These are phyloP conservation scores for Rallus crepitans DNA, from an alignment of 2,797 vertebrate genomes.

Conservation along the genomic window DNA sequence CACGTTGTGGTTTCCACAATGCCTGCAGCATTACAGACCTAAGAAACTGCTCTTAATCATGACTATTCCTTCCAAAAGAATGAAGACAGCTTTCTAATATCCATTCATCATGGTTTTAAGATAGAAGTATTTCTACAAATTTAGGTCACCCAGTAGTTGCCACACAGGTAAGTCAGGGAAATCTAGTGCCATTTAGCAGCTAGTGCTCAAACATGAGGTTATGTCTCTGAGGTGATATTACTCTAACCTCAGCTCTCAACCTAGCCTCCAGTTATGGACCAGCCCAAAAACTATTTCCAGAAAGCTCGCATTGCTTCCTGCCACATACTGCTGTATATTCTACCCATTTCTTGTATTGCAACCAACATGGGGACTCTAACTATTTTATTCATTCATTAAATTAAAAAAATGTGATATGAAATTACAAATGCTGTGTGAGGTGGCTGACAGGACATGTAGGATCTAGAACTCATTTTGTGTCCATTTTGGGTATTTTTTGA, in stretches of 20 bases:
- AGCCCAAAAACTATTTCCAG: neutral
- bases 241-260: neutral
- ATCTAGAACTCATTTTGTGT: neutral
- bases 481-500: neutral
- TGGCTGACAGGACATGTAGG: neutral
- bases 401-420: neutral
- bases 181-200: neutral
- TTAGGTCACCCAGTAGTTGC: neutral
- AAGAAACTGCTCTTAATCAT: neutral
- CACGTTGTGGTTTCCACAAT: neutral
- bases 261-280: neutral
- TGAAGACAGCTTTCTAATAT: neutral
- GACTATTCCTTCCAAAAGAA: neutral
- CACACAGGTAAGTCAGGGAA: neutral
- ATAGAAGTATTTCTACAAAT: neutral
- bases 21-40: neutral
- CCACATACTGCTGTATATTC: neutral
- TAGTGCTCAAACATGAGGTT: neutral
- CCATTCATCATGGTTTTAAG: neutral
- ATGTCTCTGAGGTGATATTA: neutral
- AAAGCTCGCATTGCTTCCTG: neutral
- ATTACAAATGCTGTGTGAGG: neutral
- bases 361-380: neutral
- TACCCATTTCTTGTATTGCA: neutral
- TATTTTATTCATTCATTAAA: neutral